Base-by-base conservation (phyloP, 92 coral and sea anemone genomes). In the Porites lobata region DNA sequence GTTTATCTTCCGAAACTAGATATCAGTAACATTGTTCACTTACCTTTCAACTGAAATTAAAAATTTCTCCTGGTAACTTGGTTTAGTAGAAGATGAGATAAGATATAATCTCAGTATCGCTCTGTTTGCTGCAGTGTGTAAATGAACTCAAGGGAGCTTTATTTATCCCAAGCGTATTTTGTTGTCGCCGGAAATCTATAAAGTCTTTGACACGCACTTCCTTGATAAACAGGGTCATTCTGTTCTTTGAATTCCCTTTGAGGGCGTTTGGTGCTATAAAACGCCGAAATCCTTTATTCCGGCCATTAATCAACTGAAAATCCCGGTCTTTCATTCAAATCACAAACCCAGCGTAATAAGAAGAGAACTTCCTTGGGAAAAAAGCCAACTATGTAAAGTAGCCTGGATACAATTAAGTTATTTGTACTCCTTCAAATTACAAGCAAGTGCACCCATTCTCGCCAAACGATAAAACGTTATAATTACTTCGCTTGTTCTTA, bases 171-270 rank as follows among this genome's bases (percentile, higher is more conserved):
- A 9, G 20, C 9, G 58, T 50, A 6, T 14, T 53, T 38, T 56
- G 43, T 2, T 69, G 53, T 29, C 71, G 78, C 71, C 86, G 78
- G 86, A 82, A 70, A 32, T 51, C 56, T 70, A 32, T 43, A 32
- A 82, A 57, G 69, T 69, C 71, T 70, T 66, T 47, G 68, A 74
- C 78, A 58, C 57, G 24, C 52, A 70, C 86, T 69, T 82, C 86
- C 86, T 82, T 9, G 54, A 17, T 21, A 69, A 70, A 29, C 56
- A 7, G 26, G 78, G 24, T 70, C 51, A 70, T 70, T 43, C 66
- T n/a, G 15, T 71, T 63, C 50, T 82, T 70, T 43, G 78, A 70
- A 74, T 56, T 69, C 78, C 53, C 75, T 69, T 6, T 1, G 86
- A 56, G 47, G 86, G 86, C 78, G 86, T 75, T 53, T 13, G 20